phyloP scores from a whole-genome alignment of 2,888 invertebrate species.

The Sesia apiformis region DNA sequence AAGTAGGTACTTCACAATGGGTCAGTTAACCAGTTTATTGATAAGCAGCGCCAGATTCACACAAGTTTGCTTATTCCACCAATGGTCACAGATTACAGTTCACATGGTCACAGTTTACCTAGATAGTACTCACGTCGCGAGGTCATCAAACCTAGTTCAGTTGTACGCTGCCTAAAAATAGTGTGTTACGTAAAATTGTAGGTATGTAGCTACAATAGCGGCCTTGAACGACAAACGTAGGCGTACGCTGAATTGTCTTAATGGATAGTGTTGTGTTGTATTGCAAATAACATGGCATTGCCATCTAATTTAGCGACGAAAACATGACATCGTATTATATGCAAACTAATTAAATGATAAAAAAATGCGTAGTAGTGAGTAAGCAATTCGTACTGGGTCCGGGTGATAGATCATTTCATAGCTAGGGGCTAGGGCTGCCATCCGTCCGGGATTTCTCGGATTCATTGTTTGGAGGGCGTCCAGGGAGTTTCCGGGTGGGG shows the following conservation, averaged over 20 bases:
- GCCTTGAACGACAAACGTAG: slow-evolving; percentile 45
- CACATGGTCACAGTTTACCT: too few species aligned
- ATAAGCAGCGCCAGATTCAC: too few species aligned
- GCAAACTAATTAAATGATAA: background rate
- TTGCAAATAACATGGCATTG: slow-evolving; percentile 19
- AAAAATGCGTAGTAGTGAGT: background rate
- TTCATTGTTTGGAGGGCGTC: too few species aligned
- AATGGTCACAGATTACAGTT: too few species aligned
- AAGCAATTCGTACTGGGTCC: too few species aligned
- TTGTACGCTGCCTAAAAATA: slow-evolving; percentile 36
- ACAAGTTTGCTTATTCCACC: too few species aligned
- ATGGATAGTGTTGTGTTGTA: slow-evolving; percentile 17
- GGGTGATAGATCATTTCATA: too few species aligned
- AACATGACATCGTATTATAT: background rate
- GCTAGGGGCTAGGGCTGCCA: too few species aligned
- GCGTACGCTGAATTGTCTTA: slow-evolving; percentile 33
- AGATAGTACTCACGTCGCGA: slow-evolving; percentile 10
- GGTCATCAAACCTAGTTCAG: slow-evolving; percentile 36
- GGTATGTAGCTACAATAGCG: slow-evolving; percentile 38
- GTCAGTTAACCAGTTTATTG: too few species aligned
- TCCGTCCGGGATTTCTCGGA: too few species aligned
- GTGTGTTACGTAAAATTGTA: slow-evolving; percentile 32
- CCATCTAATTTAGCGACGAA: slow-evolving; percentile 11
- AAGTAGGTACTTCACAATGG: too few species aligned
- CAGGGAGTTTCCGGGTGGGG: too few species aligned